Evolutionary conservation across 2,113 vertebrate genomes (phyloP).

Genomic region (Jaculus jaculus): DNA sequence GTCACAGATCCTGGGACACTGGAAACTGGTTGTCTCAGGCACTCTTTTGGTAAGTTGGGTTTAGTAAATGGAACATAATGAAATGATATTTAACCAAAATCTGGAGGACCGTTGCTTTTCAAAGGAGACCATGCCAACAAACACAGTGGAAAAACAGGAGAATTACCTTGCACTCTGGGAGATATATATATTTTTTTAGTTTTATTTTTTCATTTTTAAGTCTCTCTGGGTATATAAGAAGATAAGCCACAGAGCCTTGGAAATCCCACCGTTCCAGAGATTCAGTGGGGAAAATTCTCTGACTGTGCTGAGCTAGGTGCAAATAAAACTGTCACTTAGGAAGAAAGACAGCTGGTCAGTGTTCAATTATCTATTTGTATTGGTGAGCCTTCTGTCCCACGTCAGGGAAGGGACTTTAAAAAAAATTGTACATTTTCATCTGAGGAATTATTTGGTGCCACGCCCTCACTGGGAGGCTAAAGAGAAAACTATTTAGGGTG

Average conservation of each 20-base stretch:
- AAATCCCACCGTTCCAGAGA: background rate
- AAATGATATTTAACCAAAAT: slow-evolving; percentile 48
- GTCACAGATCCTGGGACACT: slow-evolving; percentile 49
- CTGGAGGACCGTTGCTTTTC: slow-evolving; percentile 8
- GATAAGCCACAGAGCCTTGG: background rate
- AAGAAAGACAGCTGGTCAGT: background rate
- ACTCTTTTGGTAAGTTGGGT: slow-evolving; percentile 16
- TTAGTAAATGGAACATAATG: slow-evolving; percentile 60
- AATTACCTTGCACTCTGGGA: slow-evolving; percentile 17
- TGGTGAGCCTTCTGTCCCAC: slow-evolving; percentile 1
- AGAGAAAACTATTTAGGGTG: slow-evolving; percentile 69
- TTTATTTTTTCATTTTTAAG: slow-evolving; percentile 20
- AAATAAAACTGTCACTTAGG: slow-evolving; percentile 25
- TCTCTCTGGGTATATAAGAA: slow-evolving; percentile 11
- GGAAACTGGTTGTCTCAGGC: slow-evolving; percentile 10
- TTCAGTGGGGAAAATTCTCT: background rate
- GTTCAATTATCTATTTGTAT: slow-evolving; percentile 29
- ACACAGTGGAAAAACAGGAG: slow-evolving; percentile 55
- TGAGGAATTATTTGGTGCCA: slow-evolving; percentile 41
- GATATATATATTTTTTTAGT: background rate
- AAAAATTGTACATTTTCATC: slow-evolving; percentile 57
- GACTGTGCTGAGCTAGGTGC: background rate
- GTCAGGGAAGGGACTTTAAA: slow-evolving; percentile 31
- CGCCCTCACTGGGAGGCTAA: slow-evolving; percentile 40
- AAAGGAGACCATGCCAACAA: slow-evolving; percentile 38